Evolutionary conservation across 2,797 vertebrate species (phyloP).

Genomic region (Poeciliopsis gracilis): DNA sequence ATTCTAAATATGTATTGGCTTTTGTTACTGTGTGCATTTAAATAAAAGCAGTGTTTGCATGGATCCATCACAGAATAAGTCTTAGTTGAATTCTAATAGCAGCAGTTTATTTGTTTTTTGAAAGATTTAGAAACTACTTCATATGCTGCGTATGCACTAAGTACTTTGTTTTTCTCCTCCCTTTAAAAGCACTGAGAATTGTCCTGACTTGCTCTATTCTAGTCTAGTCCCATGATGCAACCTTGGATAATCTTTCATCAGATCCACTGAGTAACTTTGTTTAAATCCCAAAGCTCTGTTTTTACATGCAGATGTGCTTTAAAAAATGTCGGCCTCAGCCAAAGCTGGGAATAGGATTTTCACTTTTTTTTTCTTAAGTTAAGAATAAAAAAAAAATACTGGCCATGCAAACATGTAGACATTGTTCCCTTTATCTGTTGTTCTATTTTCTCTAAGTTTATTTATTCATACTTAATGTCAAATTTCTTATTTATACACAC

Average conservation of each 20-base stretch:
- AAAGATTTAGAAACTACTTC: not conserved
- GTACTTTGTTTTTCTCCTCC: conserved; percentile 8
- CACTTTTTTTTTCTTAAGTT: not conserved
- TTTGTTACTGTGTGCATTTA: not conserved
- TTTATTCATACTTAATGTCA: not conserved
- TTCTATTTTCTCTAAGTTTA: not conserved
- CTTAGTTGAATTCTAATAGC: conserved; percentile 33
- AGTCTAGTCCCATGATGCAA: conserved; percentile 20
- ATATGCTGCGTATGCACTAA: not conserved
- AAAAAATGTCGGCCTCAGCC: conserved; percentile 1
- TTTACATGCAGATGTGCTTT: conserved; percentile 8
- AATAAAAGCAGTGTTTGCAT: not conserved
- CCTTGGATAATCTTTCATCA: conserved; percentile 12
- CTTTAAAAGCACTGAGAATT: conserved; percentile 6
- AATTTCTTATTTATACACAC: not conserved
- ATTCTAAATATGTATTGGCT: not conserved
- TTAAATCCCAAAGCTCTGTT: not conserved
- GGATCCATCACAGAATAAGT: not conserved
- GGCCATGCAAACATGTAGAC: not conserved
- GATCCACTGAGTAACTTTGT: not conserved
- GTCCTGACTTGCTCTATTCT: not conserved
- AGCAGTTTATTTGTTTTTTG: conserved; percentile 26
- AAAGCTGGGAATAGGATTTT: conserved; percentile 1
- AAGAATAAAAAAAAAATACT: not conserved
- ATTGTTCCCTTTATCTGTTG: not conserved